phyloP scores from a whole-genome alignment of 2,797 vertebrate genomes.

The Eleutherodactylus coqui region DNA sequence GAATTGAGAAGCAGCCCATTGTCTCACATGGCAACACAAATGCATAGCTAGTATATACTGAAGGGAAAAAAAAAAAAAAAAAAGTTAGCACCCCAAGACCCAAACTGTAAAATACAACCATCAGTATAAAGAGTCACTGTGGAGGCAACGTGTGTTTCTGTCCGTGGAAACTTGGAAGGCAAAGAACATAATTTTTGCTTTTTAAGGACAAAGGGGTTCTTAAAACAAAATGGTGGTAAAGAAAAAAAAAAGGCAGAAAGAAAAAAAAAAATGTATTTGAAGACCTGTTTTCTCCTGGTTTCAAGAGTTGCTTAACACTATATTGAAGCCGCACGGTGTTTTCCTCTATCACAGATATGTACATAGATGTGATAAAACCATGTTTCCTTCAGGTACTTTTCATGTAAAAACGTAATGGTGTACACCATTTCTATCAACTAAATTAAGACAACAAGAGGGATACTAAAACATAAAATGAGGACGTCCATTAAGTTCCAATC shows the following conservation, averaged over 20 bases:
- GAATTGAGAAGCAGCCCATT: slow-evolving; percentile 11
- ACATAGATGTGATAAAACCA: slow-evolving; percentile 52
- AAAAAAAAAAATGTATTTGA: slow-evolving; percentile 27
- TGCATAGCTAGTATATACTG: slow-evolving; percentile 47
- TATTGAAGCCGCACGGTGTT: slow-evolving; percentile 33
- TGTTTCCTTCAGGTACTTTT: slow-evolving; percentile 29
- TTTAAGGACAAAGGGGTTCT: neutral
- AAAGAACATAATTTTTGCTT: slow-evolving; percentile 19
- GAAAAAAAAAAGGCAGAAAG: slow-evolving; percentile 24
- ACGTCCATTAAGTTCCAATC: slow-evolving; percentile 83
- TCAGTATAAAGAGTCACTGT: slow-evolving; percentile 17
- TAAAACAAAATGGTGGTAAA: neutral
- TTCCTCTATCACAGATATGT: slow-evolving; percentile 33
- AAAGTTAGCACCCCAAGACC: slow-evolving; percentile 4
- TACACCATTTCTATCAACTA: slow-evolving; percentile 44
- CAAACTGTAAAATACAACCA: slow-evolving; percentile 21
- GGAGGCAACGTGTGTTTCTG: slow-evolving; percentile 48
- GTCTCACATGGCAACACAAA: slow-evolving; percentile 23
- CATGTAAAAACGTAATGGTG: slow-evolving; percentile 52
- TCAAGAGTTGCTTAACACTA: slow-evolving; percentile 39
- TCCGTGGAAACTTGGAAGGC: slow-evolving; percentile 23
- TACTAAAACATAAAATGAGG: slow-evolving; percentile 91
- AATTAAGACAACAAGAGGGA: slow-evolving; percentile 34
- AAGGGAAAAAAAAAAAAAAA: too few species aligned
- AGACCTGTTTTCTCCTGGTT: slow-evolving; percentile 37